Conservation (phyloP, 1,140 invertebrate genomes). For the Idris sp. region DNA sequence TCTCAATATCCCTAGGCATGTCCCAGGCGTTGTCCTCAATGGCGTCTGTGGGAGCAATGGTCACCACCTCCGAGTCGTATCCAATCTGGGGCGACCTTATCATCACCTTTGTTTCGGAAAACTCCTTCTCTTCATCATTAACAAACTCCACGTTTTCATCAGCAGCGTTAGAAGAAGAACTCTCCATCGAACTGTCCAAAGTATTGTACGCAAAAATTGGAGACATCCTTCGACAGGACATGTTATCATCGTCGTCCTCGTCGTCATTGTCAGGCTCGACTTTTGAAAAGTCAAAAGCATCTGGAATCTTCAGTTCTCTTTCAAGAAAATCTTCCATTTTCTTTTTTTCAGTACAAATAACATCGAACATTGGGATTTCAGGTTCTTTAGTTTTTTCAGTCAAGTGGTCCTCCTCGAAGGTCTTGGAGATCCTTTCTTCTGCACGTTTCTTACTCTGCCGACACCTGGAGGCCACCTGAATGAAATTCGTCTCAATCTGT, state of each 20-base stretch:
- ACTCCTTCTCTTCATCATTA: slow-evolving; percentile 49
- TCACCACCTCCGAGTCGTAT: slow-evolving; percentile 68
- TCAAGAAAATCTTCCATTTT: background rate
- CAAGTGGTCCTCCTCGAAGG: slow-evolving; percentile 41
- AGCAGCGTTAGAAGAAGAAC: slow-evolving; percentile 28
- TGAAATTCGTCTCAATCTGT: slow-evolving; percentile 11
- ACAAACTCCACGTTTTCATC: background rate
- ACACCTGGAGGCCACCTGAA: slow-evolving; percentile 56
- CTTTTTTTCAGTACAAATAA: background rate
- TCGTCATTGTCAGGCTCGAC: slow-evolving; percentile 51
- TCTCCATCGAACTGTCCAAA: slow-evolving; percentile 66
- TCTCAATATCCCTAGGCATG: slow-evolving; percentile 64
- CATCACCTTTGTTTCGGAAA: slow-evolving; percentile 68
- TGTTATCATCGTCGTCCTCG: slow-evolving; percentile 56
- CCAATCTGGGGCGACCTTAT: slow-evolving; percentile 67
- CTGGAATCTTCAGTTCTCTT: background rate
- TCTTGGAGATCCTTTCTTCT: slow-evolving; percentile 67
- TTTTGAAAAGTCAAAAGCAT: too few relatives aligned
- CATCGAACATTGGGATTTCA: background rate
- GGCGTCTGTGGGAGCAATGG: slow-evolving; percentile 73
- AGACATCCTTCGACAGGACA: slow-evolving; percentile 65
- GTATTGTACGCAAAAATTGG: slow-evolving; percentile 70
- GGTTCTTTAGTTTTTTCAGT: background rate
- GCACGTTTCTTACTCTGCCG: slow-evolving; percentile 73
- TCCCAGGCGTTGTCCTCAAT: slow-evolving; percentile 75